phyloP scores from a whole-genome alignment of 2,113 vertebrate species.

The Miniopterus natalensis region DNA sequence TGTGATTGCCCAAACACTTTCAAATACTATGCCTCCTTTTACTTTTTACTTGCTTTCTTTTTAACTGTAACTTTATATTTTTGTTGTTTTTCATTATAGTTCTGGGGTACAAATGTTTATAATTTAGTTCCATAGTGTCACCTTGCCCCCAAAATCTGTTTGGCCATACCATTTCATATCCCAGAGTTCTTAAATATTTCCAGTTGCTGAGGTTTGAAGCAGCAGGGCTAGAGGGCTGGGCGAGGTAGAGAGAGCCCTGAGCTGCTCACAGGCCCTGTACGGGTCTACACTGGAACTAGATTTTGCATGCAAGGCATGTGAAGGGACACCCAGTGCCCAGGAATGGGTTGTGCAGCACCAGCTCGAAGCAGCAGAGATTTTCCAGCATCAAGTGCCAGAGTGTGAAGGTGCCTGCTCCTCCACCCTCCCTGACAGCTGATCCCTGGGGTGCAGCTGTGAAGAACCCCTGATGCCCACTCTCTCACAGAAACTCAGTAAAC shows the following conservation, averaged over 20 bases:
- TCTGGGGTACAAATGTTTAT: neutral
- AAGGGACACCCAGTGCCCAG: neutral
- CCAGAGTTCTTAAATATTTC: neutral
- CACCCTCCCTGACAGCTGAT: neutral
- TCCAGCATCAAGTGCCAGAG: neutral
- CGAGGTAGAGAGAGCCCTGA: too few species aligned
- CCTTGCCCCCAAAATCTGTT: neutral
- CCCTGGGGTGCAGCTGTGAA: neutral
- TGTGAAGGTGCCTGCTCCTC: neutral
- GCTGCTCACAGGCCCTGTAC: neutral
- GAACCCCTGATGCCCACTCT: neutral
- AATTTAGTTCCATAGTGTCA: neutral
- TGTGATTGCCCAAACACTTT: neutral
- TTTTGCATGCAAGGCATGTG: neutral
- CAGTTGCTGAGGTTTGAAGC: neutral
- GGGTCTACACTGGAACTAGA: neutral
- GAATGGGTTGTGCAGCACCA: neutral
- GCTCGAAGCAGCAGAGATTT: neutral
- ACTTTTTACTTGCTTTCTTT: neutral
- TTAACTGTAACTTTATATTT: neutral
- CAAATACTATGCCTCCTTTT: neutral
- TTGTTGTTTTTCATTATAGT: neutral
- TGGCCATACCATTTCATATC: neutral
- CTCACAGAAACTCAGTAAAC: neutral
- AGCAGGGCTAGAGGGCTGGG: too few species aligned